Base-by-base conservation (phyloP, 2,888 invertebrate genomes). In the Xylota sylvarum region DNA sequence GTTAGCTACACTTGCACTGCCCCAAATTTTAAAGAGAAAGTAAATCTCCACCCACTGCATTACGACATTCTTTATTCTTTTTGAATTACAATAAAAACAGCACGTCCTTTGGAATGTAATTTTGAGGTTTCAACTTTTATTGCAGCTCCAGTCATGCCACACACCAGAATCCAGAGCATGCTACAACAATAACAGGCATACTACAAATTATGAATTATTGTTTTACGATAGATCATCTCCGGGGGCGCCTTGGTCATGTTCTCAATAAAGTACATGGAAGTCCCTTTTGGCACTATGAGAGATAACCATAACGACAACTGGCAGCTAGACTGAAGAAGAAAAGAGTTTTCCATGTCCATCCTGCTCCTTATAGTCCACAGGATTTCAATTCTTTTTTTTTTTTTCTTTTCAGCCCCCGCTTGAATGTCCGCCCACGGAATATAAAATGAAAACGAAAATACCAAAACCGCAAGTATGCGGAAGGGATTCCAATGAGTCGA, bases 401-500 rank as follows among this genome's bases (percentile, higher is more conserved):
- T 40, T n/a, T n/a, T 58, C 19, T 19, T 19, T 27, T 6, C 2
- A 12, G 10, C 40, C 14, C 27, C 30, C 6, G 12, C 17, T 35
- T n/a, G 50, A 40, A 19, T 52, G 69, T 65, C 52, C 70, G 14
- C 65, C 77, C 60, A 55, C 19, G 64, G 67, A 70, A 76, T 79
- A 62, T 56, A 40, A 80, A 74, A 69, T 62, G 79, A 78, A 83
- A 78, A 83, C 67, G 72, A 72, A 72, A 72, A 72, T 65, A 55
- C 55, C 46, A 55, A 37, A 46, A 56, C 67, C 74, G 35, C 79
- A 84, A 80, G 70, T 76, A 85, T 85, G 80, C 80, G 76, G 67
- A 76, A 70, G 56, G 80, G 84, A 70, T 80, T 69, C 80, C 80
- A 69, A 80, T 80, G 84, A 85, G 62, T 58, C 84, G 74, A 70